Percentiles rank a stretch among this genome's conserved stretches.
phyloP scores from a whole-genome alignment of 1,140 invertebrate genomes.

The Apocrypta bakeri region DNA sequence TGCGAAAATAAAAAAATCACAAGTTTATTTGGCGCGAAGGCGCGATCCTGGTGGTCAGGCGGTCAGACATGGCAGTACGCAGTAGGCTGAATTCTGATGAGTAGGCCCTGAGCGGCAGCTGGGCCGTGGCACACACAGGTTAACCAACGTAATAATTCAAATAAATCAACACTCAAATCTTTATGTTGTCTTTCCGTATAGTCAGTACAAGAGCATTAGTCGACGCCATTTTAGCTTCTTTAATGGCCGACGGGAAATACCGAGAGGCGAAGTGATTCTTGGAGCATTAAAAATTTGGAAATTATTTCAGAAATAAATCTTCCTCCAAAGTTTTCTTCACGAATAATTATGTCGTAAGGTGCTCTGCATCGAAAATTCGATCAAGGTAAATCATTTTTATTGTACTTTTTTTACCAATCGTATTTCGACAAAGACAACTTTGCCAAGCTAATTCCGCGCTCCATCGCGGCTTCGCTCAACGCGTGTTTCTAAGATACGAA shows the following conservation, averaged over 20 bases:
- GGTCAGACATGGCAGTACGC: too few species aligned
- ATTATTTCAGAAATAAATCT: not conserved
- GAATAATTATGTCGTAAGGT: constrained; percentile 21
- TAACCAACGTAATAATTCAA: too few species aligned
- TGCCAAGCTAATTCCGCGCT: not conserved
- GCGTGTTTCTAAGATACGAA: not conserved
- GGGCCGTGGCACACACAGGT: too few species aligned
- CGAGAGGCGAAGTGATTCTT: not conserved
- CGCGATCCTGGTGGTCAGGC: too few species aligned
- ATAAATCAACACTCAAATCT: too few species aligned
- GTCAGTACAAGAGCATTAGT: too few species aligned
- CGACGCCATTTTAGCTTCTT: constrained; percentile 36
- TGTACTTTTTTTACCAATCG: not conserved
- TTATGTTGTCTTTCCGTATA: too few species aligned
- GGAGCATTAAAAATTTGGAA: not conserved
- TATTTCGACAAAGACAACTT: not conserved
- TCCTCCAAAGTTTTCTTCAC: not conserved
- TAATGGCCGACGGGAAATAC: not conserved
- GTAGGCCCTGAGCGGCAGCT: too few species aligned
- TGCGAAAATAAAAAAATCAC: too few species aligned
- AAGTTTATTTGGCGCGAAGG: too few species aligned
- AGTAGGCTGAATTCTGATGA: too few species aligned
- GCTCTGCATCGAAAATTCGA: not conserved
- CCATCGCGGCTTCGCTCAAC: not conserved
- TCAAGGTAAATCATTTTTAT: constrained; percentile 1